Conservation (phyloP, 2,113 vertebrate species). For the Ancistrus triradiatus region DNA sequence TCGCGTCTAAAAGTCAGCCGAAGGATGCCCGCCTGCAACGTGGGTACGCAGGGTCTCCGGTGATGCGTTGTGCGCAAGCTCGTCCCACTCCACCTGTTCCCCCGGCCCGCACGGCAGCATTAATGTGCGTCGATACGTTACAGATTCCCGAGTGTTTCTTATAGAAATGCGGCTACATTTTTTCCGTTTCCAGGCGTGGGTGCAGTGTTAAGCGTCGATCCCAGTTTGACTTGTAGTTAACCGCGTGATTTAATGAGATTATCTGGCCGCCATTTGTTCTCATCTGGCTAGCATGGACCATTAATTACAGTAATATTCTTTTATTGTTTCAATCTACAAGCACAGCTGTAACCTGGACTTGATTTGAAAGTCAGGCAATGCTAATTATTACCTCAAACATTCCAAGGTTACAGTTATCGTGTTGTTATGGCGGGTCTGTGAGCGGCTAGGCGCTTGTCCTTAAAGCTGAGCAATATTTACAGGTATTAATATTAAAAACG, state of each 20-base stretch:
- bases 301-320: constrained; percentile 49
- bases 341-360: constrained; percentile 49
- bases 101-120: constrained; percentile 47
- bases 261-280: constrained; percentile 32
- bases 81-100: constrained; percentile 49
- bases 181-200: too few species aligned
- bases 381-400: constrained; percentile 48
- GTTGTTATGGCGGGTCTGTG: too few species aligned
- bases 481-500: too few species aligned
- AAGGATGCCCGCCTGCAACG: constrained; percentile 26
- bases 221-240: constrained; percentile 20
- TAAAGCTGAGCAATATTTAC: too few species aligned
- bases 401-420: constrained; percentile 33
- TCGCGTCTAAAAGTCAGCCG: constrained; percentile 14
- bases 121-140: too few species aligned
- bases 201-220: too few species aligned
- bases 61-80: constrained; percentile 48
- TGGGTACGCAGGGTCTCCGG: constrained; percentile 53
- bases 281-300: constrained; percentile 34
- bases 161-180: too few species aligned
- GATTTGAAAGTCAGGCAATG: constrained; percentile 59
- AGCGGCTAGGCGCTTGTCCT: too few species aligned
- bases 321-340: constrained; percentile 49
- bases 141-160: too few species aligned
- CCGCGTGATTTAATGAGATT: constrained; percentile 41